phyloP scores from a whole-genome alignment of 2,888 invertebrate species.

The Aplocera efformata region DNA sequence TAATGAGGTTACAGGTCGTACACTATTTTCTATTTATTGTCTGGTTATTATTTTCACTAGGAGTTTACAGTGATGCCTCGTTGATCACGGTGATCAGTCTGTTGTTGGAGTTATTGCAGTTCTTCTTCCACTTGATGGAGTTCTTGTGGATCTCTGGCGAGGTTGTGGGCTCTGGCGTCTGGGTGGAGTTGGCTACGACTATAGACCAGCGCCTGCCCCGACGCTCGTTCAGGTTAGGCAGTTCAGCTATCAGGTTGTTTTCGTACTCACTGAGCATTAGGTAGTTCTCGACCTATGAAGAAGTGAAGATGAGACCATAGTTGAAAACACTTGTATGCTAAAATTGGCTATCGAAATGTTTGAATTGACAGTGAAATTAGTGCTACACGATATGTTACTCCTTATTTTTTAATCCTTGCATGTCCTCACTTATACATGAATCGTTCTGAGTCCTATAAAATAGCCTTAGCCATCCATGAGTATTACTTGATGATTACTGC shows the following conservation, averaged over 20 bases:
- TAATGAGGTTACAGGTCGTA: conserved; percentile 78
- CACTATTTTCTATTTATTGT: conserved; percentile 54
- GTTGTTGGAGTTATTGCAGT: conserved; percentile 79
- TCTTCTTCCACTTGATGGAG: conserved; percentile 71
- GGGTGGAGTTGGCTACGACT: conserved; percentile 71
- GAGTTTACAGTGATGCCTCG: conserved; percentile 82
- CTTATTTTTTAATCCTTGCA: too few species aligned
- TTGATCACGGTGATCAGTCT: conserved; percentile 89
- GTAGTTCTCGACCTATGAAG: conserved; percentile 87
- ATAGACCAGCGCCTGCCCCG: conserved; percentile 87
- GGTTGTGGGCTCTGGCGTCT: conserved; percentile 52
- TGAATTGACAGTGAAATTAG: too few species aligned
- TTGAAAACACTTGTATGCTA: too few species aligned
- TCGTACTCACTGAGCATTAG: conserved; percentile 93
- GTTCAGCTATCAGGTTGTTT: conserved; percentile 89
- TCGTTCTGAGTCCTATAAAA: too few species aligned
- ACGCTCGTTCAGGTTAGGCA: conserved; percentile 86
- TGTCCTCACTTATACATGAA: too few species aligned
- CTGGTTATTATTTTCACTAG: conserved; percentile 53
- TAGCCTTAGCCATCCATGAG: too few species aligned
- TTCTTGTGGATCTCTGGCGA: conserved; percentile 63
- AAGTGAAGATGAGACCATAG: conserved; percentile 15
- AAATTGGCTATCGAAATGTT: too few species aligned
- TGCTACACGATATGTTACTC: too few species aligned
- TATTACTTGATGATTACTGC: too few species aligned